Evolutionary conservation across 2,797 vertebrate genomes (phyloP).

Genomic region (Rachycentron canadum): DNA sequence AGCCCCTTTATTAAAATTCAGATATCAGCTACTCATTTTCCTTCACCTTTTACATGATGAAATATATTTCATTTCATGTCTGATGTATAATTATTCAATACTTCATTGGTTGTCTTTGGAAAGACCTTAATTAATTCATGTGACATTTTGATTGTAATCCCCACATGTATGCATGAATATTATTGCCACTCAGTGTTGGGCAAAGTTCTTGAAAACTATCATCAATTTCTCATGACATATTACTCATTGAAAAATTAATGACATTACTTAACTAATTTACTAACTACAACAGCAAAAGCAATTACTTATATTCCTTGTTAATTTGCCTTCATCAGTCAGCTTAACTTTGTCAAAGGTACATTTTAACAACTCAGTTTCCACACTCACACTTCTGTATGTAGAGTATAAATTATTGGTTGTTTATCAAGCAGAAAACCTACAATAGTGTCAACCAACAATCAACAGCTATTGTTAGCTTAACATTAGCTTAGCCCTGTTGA

Average conservation of each 20-base stretch:
- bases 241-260: neutral
- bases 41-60: slow-evolving; percentile 33
- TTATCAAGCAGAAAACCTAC: neutral
- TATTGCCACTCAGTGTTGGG: neutral
- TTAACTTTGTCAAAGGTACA: neutral
- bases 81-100: slow-evolving; percentile 35
- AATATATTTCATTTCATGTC: slow-evolving; percentile 28
- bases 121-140: slow-evolving; percentile 25
- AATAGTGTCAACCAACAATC: neutral
- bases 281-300: neutral
- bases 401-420: neutral
- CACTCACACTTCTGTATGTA: neutral
- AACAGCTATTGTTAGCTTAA: neutral
- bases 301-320: neutral
- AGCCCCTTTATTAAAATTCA: slow-evolving; percentile 22
- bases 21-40: neutral
- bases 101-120: slow-evolving; percentile 9
- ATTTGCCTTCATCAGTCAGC: neutral
- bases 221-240: neutral
- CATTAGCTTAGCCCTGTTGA: too few relatives aligned
- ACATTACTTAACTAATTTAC: neutral
- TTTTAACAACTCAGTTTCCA: neutral
- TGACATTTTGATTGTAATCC: slow-evolving; percentile 35
- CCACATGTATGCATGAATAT: slow-evolving; percentile 1
- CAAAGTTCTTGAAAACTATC: neutral